These are phyloP conservation scores for Clarias batrachus DNA, from an alignment of 2,113 vertebrate genomes.

Conservation along the genomic window DNA sequence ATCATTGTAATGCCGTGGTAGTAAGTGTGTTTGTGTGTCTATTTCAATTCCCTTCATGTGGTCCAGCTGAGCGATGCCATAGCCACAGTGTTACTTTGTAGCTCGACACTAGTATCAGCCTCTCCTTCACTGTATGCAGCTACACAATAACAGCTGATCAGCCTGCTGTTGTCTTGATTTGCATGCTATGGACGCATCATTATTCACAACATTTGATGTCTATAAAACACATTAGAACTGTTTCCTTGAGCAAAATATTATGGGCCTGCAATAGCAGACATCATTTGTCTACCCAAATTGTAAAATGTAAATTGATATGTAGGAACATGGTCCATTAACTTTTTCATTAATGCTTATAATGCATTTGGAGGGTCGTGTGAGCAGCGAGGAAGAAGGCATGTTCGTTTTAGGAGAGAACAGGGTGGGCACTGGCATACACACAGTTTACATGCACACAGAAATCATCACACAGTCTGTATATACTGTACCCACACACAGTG, in stretches of 20 bases:
- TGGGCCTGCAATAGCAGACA: constrained; percentile 88
- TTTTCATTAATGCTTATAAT: constrained; percentile 99
- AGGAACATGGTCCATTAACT: constrained; percentile 99
- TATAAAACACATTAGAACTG: constrained; percentile 99
- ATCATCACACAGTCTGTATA: not conserved
- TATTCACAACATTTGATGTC: constrained; percentile 98
- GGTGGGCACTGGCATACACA: constrained; percentile 22
- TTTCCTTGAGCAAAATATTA: constrained; percentile 92
- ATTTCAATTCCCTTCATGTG: constrained; percentile 1
- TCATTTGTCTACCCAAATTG: constrained; percentile 97
- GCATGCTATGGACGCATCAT: constrained; percentile 94
- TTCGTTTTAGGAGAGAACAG: constrained; percentile 57
- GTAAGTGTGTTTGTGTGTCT: constrained; percentile 6
- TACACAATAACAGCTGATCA: constrained; percentile 86
- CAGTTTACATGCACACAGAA: constrained; percentile 19
- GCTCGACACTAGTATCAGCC: constrained; percentile 24
- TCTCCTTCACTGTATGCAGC: constrained; percentile 14
- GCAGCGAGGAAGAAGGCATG: constrained; percentile 68
- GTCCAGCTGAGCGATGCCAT: not conserved
- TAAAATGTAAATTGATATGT: constrained; percentile 99
- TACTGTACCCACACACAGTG: not conserved
- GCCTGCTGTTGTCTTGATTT: constrained; percentile 86
- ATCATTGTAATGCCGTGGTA: not conserved
- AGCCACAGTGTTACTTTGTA: constrained; percentile 28
- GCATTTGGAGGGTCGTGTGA: constrained; percentile 88